Conservation (phyloP, 2,888 invertebrate genomes). For the Cataglyphis cursor region DNA sequence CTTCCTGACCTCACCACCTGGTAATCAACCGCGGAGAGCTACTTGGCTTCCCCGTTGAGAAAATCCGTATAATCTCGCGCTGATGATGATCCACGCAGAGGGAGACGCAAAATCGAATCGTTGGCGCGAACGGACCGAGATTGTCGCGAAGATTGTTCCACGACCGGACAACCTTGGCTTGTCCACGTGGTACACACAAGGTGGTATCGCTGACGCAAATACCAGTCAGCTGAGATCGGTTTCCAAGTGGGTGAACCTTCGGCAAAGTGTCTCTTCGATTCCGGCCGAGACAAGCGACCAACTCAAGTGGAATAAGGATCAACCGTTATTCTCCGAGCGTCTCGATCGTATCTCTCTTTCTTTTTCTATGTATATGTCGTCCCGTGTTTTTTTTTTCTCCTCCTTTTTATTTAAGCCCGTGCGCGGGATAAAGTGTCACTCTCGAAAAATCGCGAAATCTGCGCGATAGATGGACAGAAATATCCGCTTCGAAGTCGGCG, state of each 20-base stretch:
- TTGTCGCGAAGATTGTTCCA: conserved; percentile 51
- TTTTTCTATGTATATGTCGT: background rate
- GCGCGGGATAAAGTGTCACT: background rate
- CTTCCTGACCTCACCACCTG: conserved; percentile 65
- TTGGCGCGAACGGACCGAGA: conserved; percentile 15
- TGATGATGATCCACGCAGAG: background rate
- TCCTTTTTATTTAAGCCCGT: background rate
- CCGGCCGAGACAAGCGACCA: conserved; percentile 70
- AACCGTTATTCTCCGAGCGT: conserved; percentile 58
- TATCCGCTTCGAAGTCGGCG: conserved; percentile 5
- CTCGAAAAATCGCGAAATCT: conserved; percentile 3
- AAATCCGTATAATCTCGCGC: conserved; percentile 49
- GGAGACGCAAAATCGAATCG: conserved; percentile 35
- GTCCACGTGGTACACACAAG: conserved; percentile 62
- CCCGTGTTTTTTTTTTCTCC: background rate
- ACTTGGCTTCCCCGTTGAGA: conserved; percentile 42
- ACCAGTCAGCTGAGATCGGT: conserved; percentile 77
- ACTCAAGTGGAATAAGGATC: conserved; percentile 79
- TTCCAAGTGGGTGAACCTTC: conserved; percentile 82
- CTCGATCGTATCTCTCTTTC: conserved; percentile 42
- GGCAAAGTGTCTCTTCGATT: conserved; percentile 80
- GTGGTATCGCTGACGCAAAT: conserved; percentile 68
- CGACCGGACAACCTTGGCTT: conserved; percentile 71
- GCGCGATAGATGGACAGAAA: background rate
- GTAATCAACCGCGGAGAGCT: conserved; percentile 48